A percentile compares a stretch with the other conserved stretches of the same genome.
Conservation (phyloP, 2,888 invertebrate species). For the Aricia artaxerxes region DNA sequence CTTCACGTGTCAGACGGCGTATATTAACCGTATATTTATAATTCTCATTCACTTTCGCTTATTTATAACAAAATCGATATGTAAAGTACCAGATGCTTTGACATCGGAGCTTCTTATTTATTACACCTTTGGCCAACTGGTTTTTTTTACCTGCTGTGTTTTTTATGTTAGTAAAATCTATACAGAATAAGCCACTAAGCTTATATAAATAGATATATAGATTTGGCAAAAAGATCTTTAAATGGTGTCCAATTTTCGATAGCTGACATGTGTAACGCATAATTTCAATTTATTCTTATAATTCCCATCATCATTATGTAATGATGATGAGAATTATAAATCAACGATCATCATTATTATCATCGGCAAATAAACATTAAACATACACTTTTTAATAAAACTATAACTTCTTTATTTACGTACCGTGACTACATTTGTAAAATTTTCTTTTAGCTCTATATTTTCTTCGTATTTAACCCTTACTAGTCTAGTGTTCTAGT, state of each 20-base stretch:
- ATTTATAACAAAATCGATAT: conserved; percentile 33
- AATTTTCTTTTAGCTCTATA: background rate
- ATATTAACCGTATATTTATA: conserved; percentile 73
- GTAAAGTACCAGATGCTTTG: conserved; percentile 26
- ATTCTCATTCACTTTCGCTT: conserved; percentile 54
- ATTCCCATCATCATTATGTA: background rate
- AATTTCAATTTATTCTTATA: background rate
- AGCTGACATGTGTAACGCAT: no score
- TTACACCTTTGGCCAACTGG: background rate
- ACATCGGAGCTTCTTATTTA: background rate
- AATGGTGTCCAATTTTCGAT: background rate
- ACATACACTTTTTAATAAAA: background rate
- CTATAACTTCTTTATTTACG: background rate
- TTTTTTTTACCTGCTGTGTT: background rate
- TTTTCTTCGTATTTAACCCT: background rate
- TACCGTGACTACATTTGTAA: no score
- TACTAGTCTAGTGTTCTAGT: background rate
- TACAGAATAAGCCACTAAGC: background rate
- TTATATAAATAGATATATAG: background rate
- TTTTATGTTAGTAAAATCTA: background rate
- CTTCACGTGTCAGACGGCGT: conserved; percentile 75
- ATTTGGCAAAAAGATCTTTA: background rate
- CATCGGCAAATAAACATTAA: background rate
- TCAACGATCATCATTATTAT: background rate
- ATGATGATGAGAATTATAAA: background rate